phyloP scores from a whole-genome alignment of 2,888 invertebrate genomes.

The Cremastinae sp. region DNA sequence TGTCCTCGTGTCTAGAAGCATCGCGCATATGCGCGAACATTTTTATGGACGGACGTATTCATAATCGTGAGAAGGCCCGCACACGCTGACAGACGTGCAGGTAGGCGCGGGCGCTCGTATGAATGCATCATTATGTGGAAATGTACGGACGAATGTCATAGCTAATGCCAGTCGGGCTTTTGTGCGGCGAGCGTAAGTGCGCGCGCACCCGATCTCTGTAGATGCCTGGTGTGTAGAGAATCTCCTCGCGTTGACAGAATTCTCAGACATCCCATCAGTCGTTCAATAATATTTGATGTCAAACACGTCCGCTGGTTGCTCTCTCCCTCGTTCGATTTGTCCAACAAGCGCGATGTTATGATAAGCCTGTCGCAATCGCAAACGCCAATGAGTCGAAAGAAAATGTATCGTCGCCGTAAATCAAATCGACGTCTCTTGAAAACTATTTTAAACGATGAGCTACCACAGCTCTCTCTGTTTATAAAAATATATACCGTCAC shows the following conservation, averaged over 20 bases:
- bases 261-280: too few species aligned
- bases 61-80: not conserved
- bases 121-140: too few species aligned
- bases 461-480: not conserved
- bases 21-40: not conserved
- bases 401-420: not conserved
- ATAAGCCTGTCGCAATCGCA: conserved; percentile 27
- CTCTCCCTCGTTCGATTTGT: not conserved
- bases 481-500: not conserved
- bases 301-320: not conserved
- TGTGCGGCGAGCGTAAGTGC: too few species aligned
- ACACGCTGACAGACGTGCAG: not conserved
- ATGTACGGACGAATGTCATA: too few species aligned
- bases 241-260: too few species aligned
- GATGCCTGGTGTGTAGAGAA: too few species aligned
- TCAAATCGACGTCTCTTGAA: not conserved
- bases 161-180: too few species aligned
- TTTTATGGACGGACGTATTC: not conserved
- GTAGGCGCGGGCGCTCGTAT: too few species aligned
- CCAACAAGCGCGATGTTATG: conserved; percentile 14
- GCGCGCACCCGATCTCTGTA: too few species aligned
- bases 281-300: too few species aligned
- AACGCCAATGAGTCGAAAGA: conserved; percentile 2
- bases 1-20: conserved; percentile 40
- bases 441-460: not conserved